Evolutionary conservation across 2,797 vertebrate genomes (phyloP), one percentile per base, ranked within the genome.

Genomic region (Peromyscus nudipes): DNA sequence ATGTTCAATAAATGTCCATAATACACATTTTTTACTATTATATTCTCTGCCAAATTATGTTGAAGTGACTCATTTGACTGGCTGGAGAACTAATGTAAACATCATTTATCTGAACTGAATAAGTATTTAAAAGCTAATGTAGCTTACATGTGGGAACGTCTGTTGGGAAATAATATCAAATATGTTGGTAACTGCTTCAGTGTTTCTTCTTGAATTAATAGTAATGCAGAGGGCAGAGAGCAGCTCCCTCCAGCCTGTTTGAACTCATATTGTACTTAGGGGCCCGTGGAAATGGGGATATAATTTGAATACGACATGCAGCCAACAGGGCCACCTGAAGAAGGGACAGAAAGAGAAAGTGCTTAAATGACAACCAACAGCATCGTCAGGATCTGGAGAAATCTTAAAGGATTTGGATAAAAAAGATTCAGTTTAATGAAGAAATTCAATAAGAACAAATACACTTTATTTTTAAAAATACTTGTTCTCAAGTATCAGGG

Each of bases 121-220:
- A 43, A 67, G 3, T 88, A 89, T 84, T 94, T 94, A 88, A 94
- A 91, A 94, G 6, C 94, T 82, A 90, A 91, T 79, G 25, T 73
- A 79, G 89, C 62, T 91, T 77, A 93, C 75, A 85, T 77, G 17
- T 82, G 62, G 67, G 80, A 85, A 73, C 37, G 23, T 89, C 62
- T 82, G 34, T 82, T 93, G 89, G 55, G 65, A 91, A 88, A 93
- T 71, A 93, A 52, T 65, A 34, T 85, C 17, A 76, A 76, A 25
- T 43, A 92, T 34, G 17, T 37, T 77, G n/a, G 29, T 71, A 89
- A 82, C 17, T 62, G 46, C 3, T 13, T 86, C 83, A 65, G 10
- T 71, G 87, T 9, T 89, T 25, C 55, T 89, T 89, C 62, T 92
- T 65, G 52, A 86, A 75, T 89, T 76, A 92, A 46, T 49, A 19